Conservation (phyloP, 2,888 invertebrate species). For the Brachypterus glaber region DNA sequence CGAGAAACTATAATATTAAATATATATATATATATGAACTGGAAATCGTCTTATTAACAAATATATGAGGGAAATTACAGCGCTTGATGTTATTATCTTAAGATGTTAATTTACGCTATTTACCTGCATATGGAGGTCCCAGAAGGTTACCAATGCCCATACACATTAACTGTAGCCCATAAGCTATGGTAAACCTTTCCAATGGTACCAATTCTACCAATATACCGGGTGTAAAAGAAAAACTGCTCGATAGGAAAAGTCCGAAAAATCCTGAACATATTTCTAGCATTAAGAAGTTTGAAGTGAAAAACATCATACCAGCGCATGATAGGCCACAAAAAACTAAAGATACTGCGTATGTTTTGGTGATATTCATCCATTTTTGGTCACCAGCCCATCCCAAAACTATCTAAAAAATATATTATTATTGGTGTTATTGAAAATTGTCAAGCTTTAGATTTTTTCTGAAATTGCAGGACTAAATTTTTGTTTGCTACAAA, state of each 20-base stretch:
- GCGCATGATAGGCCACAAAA: conserved; percentile 55
- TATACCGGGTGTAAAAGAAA: conserved; percentile 85
- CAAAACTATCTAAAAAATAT: conserved; percentile 56
- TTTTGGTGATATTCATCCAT: conserved; percentile 58
- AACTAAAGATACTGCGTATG: conserved; percentile 72
- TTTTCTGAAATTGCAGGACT: too few relatives aligned
- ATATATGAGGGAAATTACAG: background rate
- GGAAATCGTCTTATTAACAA: too few relatives aligned
- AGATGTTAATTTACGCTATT: too few relatives aligned
- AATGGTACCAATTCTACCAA: conserved; percentile 81
- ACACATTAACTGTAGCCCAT: conserved; percentile 78
- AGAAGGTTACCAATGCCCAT: conserved; percentile 88
- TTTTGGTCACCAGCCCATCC: conserved; percentile 87
- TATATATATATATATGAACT: background rate
- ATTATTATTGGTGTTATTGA: too few relatives aligned
- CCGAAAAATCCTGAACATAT: conserved; percentile 61
- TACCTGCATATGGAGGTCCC: conserved; percentile 87
- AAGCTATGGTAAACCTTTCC: conserved; percentile 86
- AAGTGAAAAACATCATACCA: conserved; percentile 44
- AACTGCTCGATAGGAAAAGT: conserved; percentile 82
- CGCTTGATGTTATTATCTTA: background rate
- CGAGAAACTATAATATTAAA: too few relatives aligned
- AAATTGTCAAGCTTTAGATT: too few relatives aligned
- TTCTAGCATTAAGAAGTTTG: conserved; percentile 37
- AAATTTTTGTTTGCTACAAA: too few relatives aligned